Evolutionary conservation across 2,888 invertebrate genomes (phyloP), one percentile per base, ranked within the genome.

Genomic region (Hoplodrina blanda): DNA sequence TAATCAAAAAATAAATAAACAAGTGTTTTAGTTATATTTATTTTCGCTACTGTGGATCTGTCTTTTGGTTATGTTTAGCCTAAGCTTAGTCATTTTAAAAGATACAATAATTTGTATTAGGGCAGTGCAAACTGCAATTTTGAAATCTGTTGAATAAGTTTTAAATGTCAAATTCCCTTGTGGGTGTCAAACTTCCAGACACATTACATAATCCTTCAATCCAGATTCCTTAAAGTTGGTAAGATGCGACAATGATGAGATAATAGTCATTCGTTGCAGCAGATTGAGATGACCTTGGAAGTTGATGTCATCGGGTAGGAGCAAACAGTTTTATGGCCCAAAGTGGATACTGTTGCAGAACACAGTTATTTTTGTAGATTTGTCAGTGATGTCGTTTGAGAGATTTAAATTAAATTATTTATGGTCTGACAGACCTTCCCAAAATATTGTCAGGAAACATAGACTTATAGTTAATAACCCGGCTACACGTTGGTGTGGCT

Each of bases 221-320:
- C 73, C 81, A 68, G 76, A 78, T 72, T 73, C 69, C 62, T 65
- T 55, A 67, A 63, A 67, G 71, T 62, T 41, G 44, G 44, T 68
- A 71, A 73, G 57, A 69, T 71, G 70, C 53, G 67, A 70, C 30
- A 72, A 76, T 81, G 67, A 83, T 77, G 73, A 83, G 73, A 83
- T 83, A 83, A 83, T 78, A 46, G 64, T 2, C 52, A 61, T 61
- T 54, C 13, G 52, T 66, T 75, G 70, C 72, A 62, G 49, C 62
- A 41, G 65, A 83, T 83, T 83, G 70, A 73, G 69, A 69, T 56
- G 78, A 67, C 83, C 84, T 83, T 78, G 83, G 1, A 4, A 0
- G 66, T 59, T 83, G 83, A 83, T 83, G 83, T 83, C 83, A 83
- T 75, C 78, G 57, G 78, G 33, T 69, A n/a, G 25, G n/a, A 33